Conservation (phyloP, 2,888 invertebrate species). For the Plusia festucae region DNA sequence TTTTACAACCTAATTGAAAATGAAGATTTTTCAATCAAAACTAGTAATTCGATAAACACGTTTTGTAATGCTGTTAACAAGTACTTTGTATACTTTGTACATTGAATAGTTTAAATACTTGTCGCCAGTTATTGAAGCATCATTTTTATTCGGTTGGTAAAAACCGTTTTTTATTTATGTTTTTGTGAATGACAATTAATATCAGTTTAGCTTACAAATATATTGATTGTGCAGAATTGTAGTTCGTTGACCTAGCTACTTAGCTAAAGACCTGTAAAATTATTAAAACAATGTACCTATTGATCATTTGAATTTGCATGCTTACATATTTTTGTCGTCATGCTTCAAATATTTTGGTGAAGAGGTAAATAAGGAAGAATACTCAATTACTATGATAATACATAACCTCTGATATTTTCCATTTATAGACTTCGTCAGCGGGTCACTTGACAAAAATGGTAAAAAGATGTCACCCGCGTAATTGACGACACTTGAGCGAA, state of each 20-base stretch:
- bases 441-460: not conserved
- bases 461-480: not conserved
- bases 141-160: not conserved
- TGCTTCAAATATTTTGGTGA: not conserved
- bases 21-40: not conserved
- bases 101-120: constrained; percentile 4
- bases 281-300: too few species aligned
- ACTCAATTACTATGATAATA: not conserved
- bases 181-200: not conserved
- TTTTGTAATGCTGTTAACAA: not conserved
- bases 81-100: not conserved
- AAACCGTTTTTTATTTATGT: not conserved
- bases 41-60: not conserved
- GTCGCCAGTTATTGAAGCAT: not conserved
- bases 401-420: constrained; percentile 2
- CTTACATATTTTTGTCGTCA: too few species aligned
- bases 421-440: not conserved
- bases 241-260: not conserved
- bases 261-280: not conserved
- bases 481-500: not conserved
- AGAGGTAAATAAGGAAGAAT: not conserved
- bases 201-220: not conserved
- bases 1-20: not conserved
- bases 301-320: not conserved
- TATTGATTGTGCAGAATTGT: not conserved